These are phyloP conservation scores for Conops quadrifasciatus DNA, from an alignment of 2,888 invertebrate genomes.

Conservation along the genomic window DNA sequence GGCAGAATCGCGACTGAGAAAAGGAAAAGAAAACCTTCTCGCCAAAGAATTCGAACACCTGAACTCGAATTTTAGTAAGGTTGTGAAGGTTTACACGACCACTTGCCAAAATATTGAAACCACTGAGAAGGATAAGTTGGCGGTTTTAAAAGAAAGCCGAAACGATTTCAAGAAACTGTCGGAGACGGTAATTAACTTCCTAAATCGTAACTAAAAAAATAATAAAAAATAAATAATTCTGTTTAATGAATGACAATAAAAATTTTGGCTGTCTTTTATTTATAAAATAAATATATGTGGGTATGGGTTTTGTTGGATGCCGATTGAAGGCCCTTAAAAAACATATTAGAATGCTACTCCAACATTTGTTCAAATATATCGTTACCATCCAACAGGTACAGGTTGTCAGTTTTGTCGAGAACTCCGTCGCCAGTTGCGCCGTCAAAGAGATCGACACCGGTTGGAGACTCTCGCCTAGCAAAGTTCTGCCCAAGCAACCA, in stretches of 20 bases:
- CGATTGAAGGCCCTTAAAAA: not conserved
- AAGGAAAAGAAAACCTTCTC: not conserved
- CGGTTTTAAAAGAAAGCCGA: not conserved
- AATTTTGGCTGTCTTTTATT: no score
- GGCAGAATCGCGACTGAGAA: not conserved
- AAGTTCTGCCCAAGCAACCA: conserved; percentile 3
- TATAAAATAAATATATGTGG: no score
- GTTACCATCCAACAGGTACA: not conserved
- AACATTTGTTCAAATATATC: not conserved
- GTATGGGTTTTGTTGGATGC: no score
- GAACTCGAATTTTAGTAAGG: not conserved
- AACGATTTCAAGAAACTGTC: no score
- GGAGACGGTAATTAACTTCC: no score
- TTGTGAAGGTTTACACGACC: not conserved
- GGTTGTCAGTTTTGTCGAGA: no score
- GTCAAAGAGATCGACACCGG: not conserved
- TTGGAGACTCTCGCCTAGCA: not conserved
- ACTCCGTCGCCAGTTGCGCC: not conserved
- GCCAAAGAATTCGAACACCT: not conserved
- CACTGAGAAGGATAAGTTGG: not conserved
- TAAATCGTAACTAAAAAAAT: no score
- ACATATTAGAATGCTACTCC: not conserved
- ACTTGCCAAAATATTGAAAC: not conserved
- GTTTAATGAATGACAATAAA: no score
- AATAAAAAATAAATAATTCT: no score